Evolutionary conservation across 2,113 vertebrate species (phyloP).

Genomic region (Hirundichthys speculiger): DNA sequence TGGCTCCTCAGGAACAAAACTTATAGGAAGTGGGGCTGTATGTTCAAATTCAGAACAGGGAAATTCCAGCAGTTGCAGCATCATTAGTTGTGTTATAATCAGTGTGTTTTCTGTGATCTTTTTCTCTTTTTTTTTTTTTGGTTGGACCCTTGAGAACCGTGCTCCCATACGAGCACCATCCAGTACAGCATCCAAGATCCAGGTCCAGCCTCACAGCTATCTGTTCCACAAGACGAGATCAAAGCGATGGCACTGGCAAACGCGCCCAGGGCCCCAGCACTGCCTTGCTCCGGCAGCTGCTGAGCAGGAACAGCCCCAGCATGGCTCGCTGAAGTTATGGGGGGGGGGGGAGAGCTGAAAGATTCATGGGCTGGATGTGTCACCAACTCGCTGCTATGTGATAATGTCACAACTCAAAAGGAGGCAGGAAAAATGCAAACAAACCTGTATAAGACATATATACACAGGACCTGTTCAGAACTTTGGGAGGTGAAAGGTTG

Average conservation of each 20-base stretch:
- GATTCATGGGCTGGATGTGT: conserved; percentile 83
- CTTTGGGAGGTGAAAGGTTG: conserved; percentile 4
- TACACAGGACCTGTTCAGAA: conserved; percentile 42
- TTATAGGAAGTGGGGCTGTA: conserved; percentile 11
- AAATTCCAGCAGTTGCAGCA: not conserved
- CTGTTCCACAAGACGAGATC: conserved; percentile 82
- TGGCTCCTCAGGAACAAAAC: conserved; percentile 33
- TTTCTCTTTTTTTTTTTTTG: no score
- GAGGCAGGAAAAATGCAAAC: conserved; percentile 61
- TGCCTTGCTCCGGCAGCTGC: conserved; percentile 74
- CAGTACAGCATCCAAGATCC: conserved; percentile 53
- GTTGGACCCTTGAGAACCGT: conserved; percentile 23
- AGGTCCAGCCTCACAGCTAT: conserved; percentile 76
- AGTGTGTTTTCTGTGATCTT: no score
- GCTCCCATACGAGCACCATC: conserved; percentile 22
- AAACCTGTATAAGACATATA: no score
- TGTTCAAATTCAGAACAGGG: conserved; percentile 1
- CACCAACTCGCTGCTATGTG: conserved; percentile 82
- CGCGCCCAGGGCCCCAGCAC: conserved; percentile 66
- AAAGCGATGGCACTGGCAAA: conserved; percentile 77
- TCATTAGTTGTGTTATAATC: not conserved
- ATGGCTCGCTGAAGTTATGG: conserved; percentile 68
- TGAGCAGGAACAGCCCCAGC: conserved; percentile 78
- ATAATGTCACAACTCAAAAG: conserved; percentile 80
- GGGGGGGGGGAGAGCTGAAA: conserved; percentile 76